Conservation (phyloP, 2,797 vertebrate species). For the Tenualosa thibaudeaui region DNA sequence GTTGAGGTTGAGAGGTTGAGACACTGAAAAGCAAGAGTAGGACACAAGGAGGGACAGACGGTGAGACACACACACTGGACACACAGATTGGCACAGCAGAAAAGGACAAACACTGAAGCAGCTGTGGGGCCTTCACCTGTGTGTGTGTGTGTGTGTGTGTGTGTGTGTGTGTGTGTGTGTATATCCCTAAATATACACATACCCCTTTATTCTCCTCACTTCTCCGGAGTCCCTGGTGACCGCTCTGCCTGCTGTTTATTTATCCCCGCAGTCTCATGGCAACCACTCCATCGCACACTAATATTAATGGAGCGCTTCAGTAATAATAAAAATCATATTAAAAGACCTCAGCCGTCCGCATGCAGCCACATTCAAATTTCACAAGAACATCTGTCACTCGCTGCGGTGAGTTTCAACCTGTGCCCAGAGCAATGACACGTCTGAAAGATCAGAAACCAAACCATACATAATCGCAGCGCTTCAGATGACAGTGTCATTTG, state of each 20-base stretch:
- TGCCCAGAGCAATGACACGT: conserved; percentile 8
- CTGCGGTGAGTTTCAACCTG: background rate
- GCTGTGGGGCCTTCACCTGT: conserved; percentile 33
- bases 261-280: conserved; percentile 47
- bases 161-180: conserved; percentile 16
- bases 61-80: background rate
- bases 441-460: background rate
- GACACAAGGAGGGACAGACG: conserved; percentile 16
- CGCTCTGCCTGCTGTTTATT: conserved; percentile 46
- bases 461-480: background rate
- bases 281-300: conserved; percentile 48
- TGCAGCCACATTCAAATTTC: conserved; percentile 36
- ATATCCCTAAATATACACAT: background rate
- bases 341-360: conserved; percentile 39
- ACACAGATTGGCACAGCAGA: background rate
- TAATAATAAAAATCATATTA: conserved; percentile 26
- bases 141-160: conserved; percentile 7
- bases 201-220: conserved; percentile 23
- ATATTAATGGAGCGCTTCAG: conserved; percentile 58
- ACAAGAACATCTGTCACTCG: conserved; percentile 18
- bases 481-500: background rate
- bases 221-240: conserved; percentile 50
- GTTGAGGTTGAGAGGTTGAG: background rate
- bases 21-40: background rate
- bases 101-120: background rate